Evolutionary conservation across 1,140 invertebrate genomes (phyloP).

Genomic region (Drosophila triauraria): DNA sequence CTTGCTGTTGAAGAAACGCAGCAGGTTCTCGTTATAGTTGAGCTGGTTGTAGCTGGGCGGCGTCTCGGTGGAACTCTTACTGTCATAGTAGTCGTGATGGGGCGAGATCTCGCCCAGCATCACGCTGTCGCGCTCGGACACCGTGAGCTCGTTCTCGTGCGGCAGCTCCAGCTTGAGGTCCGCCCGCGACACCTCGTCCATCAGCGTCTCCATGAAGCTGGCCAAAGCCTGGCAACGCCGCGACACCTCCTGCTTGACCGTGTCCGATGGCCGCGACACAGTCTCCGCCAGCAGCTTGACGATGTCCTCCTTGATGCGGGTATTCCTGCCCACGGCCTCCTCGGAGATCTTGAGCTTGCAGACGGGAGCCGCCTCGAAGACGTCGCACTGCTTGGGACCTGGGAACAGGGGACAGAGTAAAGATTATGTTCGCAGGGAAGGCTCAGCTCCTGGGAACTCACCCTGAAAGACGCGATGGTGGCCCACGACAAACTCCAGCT

Average conservation of each 20-base stretch:
- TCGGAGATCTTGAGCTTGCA: constrained; percentile 86
- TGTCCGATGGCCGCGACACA: constrained; percentile 87
- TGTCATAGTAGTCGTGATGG: constrained; percentile 91
- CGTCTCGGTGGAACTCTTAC: constrained; percentile 92
- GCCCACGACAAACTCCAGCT: constrained; percentile 96
- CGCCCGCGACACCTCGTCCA: constrained; percentile 87
- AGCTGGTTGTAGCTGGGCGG: constrained; percentile 94
- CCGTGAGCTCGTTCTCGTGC: constrained; percentile 86
- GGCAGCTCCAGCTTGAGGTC: constrained; percentile 87
- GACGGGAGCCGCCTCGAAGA: constrained; percentile 87
- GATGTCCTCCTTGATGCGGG: constrained; percentile 89
- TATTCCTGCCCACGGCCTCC: constrained; percentile 87
- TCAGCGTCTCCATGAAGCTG: constrained; percentile 90
- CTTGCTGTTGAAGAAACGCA: constrained; percentile 94
- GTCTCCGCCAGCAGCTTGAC: constrained; percentile 89
- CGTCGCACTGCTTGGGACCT: constrained; percentile 86
- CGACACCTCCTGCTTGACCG: constrained; percentile 87
- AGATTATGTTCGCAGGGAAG: no score
- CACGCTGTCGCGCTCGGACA: constrained; percentile 91
- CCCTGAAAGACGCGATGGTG: constrained; percentile 93
- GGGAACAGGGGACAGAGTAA: background rate
- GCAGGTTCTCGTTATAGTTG: constrained; percentile 94
- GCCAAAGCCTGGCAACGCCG: constrained; percentile 90
- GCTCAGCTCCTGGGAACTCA: constrained; percentile 16
- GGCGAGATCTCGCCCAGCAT: constrained; percentile 95